Percentiles rank a stretch among this genome's conserved stretches.
phyloP scores from a whole-genome alignment of 2,797 vertebrate genomes.

The Chrosomus eos region DNA sequence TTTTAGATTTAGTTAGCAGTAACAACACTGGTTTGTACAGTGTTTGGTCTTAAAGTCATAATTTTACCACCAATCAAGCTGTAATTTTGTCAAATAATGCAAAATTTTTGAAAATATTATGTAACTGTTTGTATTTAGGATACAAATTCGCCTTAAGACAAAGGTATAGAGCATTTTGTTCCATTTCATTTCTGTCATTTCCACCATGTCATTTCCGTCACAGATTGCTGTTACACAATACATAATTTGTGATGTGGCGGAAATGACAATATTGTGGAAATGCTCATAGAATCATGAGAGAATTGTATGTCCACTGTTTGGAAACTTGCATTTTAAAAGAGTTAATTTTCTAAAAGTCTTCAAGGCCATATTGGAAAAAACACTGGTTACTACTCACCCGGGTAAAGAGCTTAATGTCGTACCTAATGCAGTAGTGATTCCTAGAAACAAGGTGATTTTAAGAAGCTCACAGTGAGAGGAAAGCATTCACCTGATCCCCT shows the following conservation, averaged over 20 bases:
- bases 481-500: conserved; percentile 75
- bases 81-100: background rate
- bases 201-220: background rate
- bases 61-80: background rate
- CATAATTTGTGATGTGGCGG: background rate
- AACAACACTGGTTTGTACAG: background rate
- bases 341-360: background rate
- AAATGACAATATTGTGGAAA: background rate
- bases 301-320: background rate
- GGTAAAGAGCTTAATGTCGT: conserved; percentile 25
- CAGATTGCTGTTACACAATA: conserved; percentile 5
- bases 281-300: background rate
- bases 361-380: background rate
- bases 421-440: conserved; percentile 47
- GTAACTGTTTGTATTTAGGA: background rate
- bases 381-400: background rate
- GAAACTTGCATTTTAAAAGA: background rate
- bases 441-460: conserved; percentile 48
- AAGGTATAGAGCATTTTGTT: background rate
- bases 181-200: background rate
- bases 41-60: background rate
- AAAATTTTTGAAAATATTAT: background rate
- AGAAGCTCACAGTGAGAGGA: conserved; percentile 65
- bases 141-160: background rate
- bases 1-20: background rate